A percentile compares a stretch with the other conserved stretches of the same genome.
phyloP scores from a whole-genome alignment of 2,797 vertebrate species.

The Premnoplex brunnescens region DNA sequence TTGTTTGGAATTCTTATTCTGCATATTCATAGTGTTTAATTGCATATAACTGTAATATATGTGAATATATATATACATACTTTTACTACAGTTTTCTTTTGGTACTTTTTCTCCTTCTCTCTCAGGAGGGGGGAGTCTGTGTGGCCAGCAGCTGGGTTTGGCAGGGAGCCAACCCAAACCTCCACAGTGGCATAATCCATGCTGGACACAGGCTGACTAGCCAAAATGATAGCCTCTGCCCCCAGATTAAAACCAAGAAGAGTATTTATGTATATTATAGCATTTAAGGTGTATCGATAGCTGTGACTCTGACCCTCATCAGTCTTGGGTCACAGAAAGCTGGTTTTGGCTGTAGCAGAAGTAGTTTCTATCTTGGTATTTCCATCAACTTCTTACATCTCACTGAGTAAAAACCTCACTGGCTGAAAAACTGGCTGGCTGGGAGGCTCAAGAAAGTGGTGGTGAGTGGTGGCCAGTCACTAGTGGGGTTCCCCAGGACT shows the following conservation, averaged over 20 bases:
- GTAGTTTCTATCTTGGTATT: background rate
- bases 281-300: accelerated
- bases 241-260: background rate
- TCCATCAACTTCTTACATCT: background rate
- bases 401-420: background rate
- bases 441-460: background rate
- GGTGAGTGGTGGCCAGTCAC: background rate
- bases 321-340: background rate
- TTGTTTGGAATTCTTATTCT: no score
- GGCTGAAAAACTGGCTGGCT: background rate
- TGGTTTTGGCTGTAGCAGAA: background rate
- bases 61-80: no score
- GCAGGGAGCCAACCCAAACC: no score
- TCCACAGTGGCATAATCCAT: background rate
- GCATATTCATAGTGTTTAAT: no score
- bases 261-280: background rate
- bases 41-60: no score
- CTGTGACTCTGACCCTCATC: background rate
- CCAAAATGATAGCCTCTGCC: background rate
- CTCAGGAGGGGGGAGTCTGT: no score
- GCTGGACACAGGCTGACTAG: background rate
- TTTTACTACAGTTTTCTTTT: no score
- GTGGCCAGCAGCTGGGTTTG: no score
- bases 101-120: no score
- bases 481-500: background rate